Conservation (phyloP, 2,888 invertebrate genomes). For the Noctua comes region DNA sequence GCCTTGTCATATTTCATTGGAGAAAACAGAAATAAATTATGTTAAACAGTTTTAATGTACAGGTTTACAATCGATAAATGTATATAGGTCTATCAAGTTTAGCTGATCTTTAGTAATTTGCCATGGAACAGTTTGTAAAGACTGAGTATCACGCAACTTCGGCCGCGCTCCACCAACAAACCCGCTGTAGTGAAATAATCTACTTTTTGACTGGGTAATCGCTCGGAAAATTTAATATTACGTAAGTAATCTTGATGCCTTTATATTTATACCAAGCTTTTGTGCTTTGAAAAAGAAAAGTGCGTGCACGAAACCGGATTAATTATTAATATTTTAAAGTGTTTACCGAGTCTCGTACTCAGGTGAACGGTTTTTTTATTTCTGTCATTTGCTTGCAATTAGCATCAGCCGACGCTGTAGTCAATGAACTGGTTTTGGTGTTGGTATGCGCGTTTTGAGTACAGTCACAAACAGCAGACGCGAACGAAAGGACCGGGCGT, state of each 20-base stretch:
- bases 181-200: conserved; percentile 72
- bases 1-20: conserved; percentile 43
- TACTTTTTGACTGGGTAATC: conserved; percentile 71
- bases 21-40: conserved; percentile 60
- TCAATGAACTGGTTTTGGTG: conserved; percentile 72
- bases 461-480: conserved; percentile 67
- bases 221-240: conserved; percentile 73
- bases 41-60: conserved; percentile 61
- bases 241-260: conserved; percentile 73
- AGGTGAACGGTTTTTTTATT: conserved; percentile 39
- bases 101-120: conserved; percentile 65
- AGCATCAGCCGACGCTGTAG: conserved; percentile 66
- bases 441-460: conserved; percentile 66
- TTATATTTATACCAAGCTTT: conserved; percentile 68
- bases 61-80: conserved; percentile 65
- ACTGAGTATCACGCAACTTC: conserved; percentile 67
- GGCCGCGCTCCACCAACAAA: conserved; percentile 53
- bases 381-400: conserved; percentile 59
- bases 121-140: conserved; percentile 67
- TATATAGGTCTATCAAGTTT: conserved; percentile 63
- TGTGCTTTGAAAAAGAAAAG: conserved; percentile 54
- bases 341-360: conserved; percentile 33
- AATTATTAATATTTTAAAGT: conserved; percentile 56
- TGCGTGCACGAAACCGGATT: conserved; percentile 56
- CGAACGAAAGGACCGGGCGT: conserved; percentile 72